These are phyloP conservation scores for Ptiloglossa arizonensis DNA, from an alignment of 1,140 invertebrate species.

Conservation along the genomic window DNA sequence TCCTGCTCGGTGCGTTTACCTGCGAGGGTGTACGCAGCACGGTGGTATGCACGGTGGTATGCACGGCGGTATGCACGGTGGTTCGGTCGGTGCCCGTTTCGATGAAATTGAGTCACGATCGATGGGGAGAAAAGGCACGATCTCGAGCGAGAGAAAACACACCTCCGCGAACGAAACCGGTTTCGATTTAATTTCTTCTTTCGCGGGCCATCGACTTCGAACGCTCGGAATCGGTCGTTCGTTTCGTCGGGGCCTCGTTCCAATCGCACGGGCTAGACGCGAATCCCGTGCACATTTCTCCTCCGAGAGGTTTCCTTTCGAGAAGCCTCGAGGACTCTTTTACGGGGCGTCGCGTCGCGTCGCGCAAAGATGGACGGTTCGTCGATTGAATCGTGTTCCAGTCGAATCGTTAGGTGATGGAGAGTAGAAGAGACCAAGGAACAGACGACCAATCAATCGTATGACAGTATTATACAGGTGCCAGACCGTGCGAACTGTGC, in stretches of 20 bases:
- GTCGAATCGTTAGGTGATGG: conserved; percentile 56
- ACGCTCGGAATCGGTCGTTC: no score
- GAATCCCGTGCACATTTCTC: no score
- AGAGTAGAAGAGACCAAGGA: conserved; percentile 66
- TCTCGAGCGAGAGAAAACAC: no score
- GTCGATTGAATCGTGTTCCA: conserved; percentile 27
- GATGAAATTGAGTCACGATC: neutral
- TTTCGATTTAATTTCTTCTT: no score
- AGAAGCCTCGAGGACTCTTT: no score
- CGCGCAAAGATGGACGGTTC: conserved; percentile 41
- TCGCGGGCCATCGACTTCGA: no score
- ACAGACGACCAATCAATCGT: conserved; percentile 68
- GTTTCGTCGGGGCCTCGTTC: no score
- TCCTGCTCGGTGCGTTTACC: neutral
- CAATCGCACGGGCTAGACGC: no score
- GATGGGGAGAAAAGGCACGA: neutral
- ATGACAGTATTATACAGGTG: conserved; percentile 67
- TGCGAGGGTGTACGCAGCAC: no score
- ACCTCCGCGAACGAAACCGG: neutral
- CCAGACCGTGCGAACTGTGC: conserved; percentile 77
- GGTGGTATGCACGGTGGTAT: no score
- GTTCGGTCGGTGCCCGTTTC: neutral
- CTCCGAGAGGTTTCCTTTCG: no score
- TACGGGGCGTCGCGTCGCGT: neutral
- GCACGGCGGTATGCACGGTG: no score